These are phyloP conservation scores for Drosophila sproati DNA, from an alignment of 1,140 invertebrate species.

Conservation along the genomic window DNA sequence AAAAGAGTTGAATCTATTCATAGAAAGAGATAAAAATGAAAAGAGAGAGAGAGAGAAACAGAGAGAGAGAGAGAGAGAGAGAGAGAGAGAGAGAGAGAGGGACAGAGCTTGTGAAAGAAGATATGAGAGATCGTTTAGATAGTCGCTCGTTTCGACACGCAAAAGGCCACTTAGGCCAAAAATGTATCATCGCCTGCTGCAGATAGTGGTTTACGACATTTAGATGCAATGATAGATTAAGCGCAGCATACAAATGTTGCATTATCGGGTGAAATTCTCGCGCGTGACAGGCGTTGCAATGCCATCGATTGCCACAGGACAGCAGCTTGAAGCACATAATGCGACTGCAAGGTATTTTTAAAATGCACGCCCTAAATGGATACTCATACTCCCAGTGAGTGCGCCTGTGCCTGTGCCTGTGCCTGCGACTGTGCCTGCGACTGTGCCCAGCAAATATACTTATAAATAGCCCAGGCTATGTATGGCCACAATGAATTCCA, in stretches of 20 bases:
- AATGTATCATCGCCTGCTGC: slow-evolving; percentile 58
- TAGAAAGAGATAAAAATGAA: neutral
- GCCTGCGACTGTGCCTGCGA: slow-evolving; percentile 7
- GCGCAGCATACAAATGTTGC: slow-evolving; percentile 19
- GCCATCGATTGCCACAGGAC: slow-evolving; percentile 67
- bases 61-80: neutral
- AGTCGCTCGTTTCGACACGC: slow-evolving; percentile 51
- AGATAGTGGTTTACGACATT: slow-evolving; percentile 44
- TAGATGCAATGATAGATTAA: slow-evolving; percentile 73
- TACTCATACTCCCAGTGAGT: slow-evolving; percentile 46
- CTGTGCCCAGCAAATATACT: slow-evolving; percentile 29
- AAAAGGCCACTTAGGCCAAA: slow-evolving; percentile 77
- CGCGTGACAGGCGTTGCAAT: slow-evolving; percentile 76
- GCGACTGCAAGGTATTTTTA: slow-evolving; percentile 58
- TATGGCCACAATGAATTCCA: slow-evolving; percentile 30
- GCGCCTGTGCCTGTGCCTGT: neutral
- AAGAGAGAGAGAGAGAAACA: slow-evolving; percentile 6
- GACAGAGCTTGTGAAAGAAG: neutral
- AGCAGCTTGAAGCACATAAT: neutral
- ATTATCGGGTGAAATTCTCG: slow-evolving; percentile 69
- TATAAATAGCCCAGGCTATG: slow-evolving; percentile 58
- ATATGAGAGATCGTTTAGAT: slow-evolving; percentile 51
- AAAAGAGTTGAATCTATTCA: slow-evolving; percentile 14
- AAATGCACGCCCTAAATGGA: slow-evolving; percentile 67
- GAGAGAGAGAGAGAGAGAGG: neutral